A percentile compares a stretch with the other conserved stretches of the same genome.
These are phyloP conservation scores for Ahaetulla prasina DNA, from an alignment of 2,113 vertebrate genomes.

Conservation along the genomic window DNA sequence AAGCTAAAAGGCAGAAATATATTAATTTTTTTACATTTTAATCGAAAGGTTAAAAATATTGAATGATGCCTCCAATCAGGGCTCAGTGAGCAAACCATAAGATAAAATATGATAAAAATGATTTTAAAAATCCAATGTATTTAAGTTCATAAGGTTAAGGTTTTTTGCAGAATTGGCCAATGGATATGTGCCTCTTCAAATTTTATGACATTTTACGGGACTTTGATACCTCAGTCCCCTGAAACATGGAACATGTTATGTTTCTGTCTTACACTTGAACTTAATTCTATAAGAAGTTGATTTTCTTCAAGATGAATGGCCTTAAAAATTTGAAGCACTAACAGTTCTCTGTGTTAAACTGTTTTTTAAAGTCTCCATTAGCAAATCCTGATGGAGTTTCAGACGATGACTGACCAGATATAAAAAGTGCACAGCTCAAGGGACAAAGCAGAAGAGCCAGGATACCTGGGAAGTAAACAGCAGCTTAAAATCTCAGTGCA, in stretches of 20 bases:
- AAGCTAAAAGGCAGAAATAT: slow-evolving; percentile 73
- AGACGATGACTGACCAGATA: neutral
- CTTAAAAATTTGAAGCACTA: neutral
- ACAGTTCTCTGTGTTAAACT: neutral
- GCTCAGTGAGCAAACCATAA: neutral
- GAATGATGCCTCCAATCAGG: neutral
- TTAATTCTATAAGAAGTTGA: neutral
- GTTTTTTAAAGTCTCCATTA: neutral
- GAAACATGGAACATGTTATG: neutral
- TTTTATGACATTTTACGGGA: neutral
- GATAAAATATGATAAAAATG: neutral
- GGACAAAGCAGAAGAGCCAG: slow-evolving; percentile 25
- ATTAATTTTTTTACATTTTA: neutral
- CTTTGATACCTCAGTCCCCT: neutral
- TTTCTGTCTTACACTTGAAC: neutral
- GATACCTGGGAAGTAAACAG: slow-evolving; percentile 55
- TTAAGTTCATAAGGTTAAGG: slow-evolving; percentile 2
- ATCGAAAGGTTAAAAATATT: neutral
- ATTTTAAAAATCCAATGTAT: neutral
- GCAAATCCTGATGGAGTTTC: slow-evolving; percentile 15
- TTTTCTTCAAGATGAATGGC: neutral
- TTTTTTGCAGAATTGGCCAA: neutral
- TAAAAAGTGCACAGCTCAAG: slow-evolving; percentile 20
- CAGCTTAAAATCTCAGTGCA: slow-evolving; percentile 55
- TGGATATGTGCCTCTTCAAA: neutral